Conservation (phyloP, 1,140 invertebrate species). For the Aphelinus certus region DNA sequence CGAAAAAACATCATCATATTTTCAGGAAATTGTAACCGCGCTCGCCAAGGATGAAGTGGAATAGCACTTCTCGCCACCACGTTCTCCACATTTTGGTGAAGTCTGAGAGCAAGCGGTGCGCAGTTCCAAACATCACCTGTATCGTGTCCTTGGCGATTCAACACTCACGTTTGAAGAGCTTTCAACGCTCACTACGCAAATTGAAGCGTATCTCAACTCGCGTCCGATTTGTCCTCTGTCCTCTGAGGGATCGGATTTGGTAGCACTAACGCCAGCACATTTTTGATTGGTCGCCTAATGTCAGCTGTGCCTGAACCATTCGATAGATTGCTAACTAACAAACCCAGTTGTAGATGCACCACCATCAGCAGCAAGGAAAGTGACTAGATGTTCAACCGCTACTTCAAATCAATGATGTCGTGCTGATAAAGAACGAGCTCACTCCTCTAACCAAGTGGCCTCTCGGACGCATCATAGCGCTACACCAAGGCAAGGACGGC, state of each 20-base stretch:
- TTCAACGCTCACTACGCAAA: slow-evolving; percentile 36
- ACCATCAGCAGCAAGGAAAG: too few relatives aligned
- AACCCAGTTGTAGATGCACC: too few relatives aligned
- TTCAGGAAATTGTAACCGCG: background rate
- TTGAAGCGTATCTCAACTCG: slow-evolving; percentile 46
- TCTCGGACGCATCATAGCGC: too few relatives aligned
- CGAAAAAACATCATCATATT: background rate
- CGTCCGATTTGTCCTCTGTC: slow-evolving; percentile 35
- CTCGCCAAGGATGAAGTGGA: slow-evolving; percentile 8
- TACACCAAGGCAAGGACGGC: too few relatives aligned
- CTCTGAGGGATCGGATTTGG: slow-evolving; percentile 28
- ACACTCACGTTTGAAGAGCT: slow-evolving; percentile 42
- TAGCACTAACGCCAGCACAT: background rate
- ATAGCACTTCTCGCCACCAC: slow-evolving; percentile 46
- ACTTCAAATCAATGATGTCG: too few relatives aligned
- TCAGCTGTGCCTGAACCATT: too few relatives aligned
- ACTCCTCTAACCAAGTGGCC: too few relatives aligned
- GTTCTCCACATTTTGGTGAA: slow-evolving; percentile 18
- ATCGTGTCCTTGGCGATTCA: slow-evolving; percentile 33
- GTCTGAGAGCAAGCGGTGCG: slow-evolving; percentile 18
- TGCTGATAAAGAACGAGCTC: too few relatives aligned
- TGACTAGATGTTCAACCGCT: too few relatives aligned
- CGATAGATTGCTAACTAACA: too few relatives aligned
- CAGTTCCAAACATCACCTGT: slow-evolving; percentile 35
- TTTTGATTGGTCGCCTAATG: background rate